Evolutionary conservation across 2,797 vertebrate genomes (phyloP), one percentile per base, ranked within the genome.

Genomic region (Gymnothorax javanicus): DNA sequence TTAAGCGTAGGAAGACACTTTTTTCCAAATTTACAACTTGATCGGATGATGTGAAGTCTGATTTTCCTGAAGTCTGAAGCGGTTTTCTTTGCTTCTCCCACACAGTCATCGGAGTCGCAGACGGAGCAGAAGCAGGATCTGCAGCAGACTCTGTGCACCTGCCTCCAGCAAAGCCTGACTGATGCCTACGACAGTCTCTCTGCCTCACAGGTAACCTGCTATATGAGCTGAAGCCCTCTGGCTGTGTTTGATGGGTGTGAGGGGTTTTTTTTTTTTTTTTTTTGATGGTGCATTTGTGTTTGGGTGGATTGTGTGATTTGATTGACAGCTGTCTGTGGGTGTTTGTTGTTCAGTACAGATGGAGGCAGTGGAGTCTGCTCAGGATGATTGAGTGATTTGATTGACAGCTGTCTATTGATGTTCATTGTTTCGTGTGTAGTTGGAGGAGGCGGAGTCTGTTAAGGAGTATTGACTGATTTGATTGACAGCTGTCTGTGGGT

Each of bases 131-230:
- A 90, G 27, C 88, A 91, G 4, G 5, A 83, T 64, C 91, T 98
- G 83, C 96, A 96, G 87, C 96, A 97, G 89, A 86, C 93, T 0
- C 90, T 96, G 23, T 97, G 96, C 92, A 92, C 93, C 88, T 96
- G 91, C 89, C 91, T 98, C 89, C 97, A 97, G 88, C 94, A 97
- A 87, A 95, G 96, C 73, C 94, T 96, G 7, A 92, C 88, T 0
- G 90, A 94, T 88, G 91, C 96, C 3, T 96, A 96, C 0, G 94
- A 97, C 11, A 95, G 96, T 93, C 94, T 97, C 88, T 93, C 94
- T 9, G 88, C 91, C 85, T 95, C 94, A 89, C 96, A 97, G 97
- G 98, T 98, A 94, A 91, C 75, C 33, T 43, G 33, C 33, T 43
- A 43, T 43, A 43, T 43, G 0, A 60, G 25, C 25, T 7, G 25